phyloP scores from a whole-genome alignment of 2,113 vertebrate species.

The Myrmophylax atrothorax region DNA sequence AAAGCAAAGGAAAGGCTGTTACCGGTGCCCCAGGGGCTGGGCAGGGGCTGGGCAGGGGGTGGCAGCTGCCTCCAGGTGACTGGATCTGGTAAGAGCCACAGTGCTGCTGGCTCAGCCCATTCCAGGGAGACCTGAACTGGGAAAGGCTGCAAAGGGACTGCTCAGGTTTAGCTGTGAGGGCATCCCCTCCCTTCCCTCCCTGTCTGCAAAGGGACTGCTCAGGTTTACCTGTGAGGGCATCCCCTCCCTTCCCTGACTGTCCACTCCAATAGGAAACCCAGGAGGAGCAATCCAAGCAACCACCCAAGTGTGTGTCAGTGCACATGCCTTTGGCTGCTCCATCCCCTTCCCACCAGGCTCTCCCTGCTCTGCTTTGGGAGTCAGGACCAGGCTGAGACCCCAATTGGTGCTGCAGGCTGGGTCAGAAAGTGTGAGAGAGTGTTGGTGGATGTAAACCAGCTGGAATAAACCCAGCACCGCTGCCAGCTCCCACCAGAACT shows the following conservation, averaged over 20 bases:
- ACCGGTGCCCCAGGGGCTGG: not conserved
- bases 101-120: not conserved
- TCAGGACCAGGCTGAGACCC: not conserved
- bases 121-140: not conserved
- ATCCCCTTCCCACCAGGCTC: not conserved
- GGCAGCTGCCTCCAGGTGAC: not conserved
- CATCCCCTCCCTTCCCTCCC: not conserved
- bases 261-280: not conserved
- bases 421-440: not conserved
- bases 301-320: rapidly evolving
- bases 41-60: not conserved
- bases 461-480: not conserved
- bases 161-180: rapidly evolving
- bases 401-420: not conserved
- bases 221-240: too few species aligned
- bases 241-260: too few species aligned
- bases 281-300: not conserved
- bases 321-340: not conserved
- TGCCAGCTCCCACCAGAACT: not conserved
- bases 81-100: rapidly evolving
- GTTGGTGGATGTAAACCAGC: not conserved
- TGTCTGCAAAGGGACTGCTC: too few species aligned
- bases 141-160: not conserved
- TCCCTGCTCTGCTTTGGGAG: not conserved
- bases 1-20: not conserved